Percentiles rank a stretch among this genome's conserved stretches.
Evolutionary conservation across 2,888 invertebrate genomes (phyloP).

Genomic region (Junonia oenone): DNA sequence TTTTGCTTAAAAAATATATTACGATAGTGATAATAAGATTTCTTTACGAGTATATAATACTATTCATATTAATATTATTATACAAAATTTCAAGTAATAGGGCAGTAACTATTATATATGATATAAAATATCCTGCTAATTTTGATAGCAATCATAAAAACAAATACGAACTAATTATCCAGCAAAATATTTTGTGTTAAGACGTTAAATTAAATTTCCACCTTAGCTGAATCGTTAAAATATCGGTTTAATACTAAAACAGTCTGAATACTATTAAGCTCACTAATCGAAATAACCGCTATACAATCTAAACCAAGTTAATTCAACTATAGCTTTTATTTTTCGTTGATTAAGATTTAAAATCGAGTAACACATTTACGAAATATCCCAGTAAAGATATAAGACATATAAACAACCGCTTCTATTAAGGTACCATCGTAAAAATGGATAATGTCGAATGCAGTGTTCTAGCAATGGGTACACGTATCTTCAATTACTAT

Average conservation of each 20-base stretch:
- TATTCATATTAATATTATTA: too few relatives aligned
- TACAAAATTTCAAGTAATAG: too few relatives aligned
- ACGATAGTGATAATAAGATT: too few relatives aligned
- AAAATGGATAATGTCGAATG: conserved; percentile 54
- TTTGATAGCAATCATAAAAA: not conserved
- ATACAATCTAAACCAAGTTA: conserved; percentile 15
- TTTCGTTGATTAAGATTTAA: conserved; percentile 29
- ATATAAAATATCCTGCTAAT: not conserved
- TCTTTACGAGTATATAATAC: too few relatives aligned
- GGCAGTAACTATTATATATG: too few relatives aligned
- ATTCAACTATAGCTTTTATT: conserved; percentile 31
- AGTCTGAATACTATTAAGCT: conserved; percentile 41
- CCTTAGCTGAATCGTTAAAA: conserved; percentile 6
- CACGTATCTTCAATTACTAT: conserved; percentile 44
- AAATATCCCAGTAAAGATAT: conserved; percentile 31
- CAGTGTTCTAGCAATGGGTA: conserved; percentile 36
- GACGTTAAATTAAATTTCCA: conserved; percentile 25
- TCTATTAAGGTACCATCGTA: conserved; percentile 56
- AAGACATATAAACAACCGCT: conserved; percentile 34
- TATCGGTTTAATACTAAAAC: conserved; percentile 38
- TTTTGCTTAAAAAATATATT: too few relatives aligned
- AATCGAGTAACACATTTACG: conserved; percentile 21
- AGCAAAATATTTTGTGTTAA: not conserved
- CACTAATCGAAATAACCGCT: conserved; percentile 48
- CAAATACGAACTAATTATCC: not conserved